Percentiles rank a stretch among this genome's conserved stretches.
These are phyloP conservation scores for Synanthedon myopaeformis DNA, from an alignment of 2,888 invertebrate genomes.

Conservation along the genomic window DNA sequence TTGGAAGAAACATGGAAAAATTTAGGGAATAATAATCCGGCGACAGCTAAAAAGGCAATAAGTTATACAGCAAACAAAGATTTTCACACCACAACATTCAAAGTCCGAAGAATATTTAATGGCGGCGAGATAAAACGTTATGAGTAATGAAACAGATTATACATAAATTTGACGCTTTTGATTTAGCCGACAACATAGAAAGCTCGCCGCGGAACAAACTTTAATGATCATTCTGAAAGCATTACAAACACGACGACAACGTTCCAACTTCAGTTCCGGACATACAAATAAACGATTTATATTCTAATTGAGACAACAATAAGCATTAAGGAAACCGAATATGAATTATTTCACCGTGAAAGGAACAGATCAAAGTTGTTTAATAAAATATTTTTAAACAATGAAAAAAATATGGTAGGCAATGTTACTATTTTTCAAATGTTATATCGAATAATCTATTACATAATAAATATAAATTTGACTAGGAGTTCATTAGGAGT, in stretches of 20 bases:
- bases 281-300: conserved; percentile 7
- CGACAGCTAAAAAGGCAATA: no score
- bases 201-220: conserved; percentile 26
- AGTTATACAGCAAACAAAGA: no score
- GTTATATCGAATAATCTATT: no score
- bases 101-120: conserved; percentile 2
- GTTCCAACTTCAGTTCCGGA: conserved; percentile 9
- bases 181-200: conserved; percentile 40
- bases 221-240: conserved; percentile 34
- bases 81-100: no score
- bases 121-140: conserved; percentile 34
- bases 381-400: not conserved
- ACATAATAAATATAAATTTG: no score
- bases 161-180: conserved; percentile 49
- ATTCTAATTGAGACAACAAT: not conserved
- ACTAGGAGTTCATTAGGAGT: no score
- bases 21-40: no score
- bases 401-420: not conserved
- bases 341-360: not conserved
- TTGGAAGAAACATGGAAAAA: no score
- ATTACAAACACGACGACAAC: conserved; percentile 22
- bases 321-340: conserved; percentile 1
- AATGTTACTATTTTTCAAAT: no score
- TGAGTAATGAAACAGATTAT: conserved; percentile 7
- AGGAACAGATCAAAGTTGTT: not conserved